phyloP scores from a whole-genome alignment of 2,113 vertebrate species.

The Penelope pileata region DNA sequence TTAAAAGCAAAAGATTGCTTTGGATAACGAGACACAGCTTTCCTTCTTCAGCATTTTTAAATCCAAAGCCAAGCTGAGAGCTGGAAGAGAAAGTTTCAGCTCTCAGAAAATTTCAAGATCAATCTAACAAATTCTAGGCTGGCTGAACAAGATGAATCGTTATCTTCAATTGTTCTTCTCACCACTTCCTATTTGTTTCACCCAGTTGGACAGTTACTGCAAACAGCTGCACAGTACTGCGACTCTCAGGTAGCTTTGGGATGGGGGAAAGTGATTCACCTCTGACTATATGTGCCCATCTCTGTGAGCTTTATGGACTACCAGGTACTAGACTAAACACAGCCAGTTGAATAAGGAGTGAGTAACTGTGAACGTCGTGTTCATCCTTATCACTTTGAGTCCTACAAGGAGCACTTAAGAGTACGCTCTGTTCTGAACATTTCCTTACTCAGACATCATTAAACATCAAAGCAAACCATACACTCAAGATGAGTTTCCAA shows the following conservation, averaged over 20 bases:
- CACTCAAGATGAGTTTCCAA: neutral
- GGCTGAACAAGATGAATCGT: neutral
- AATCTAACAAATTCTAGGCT: neutral
- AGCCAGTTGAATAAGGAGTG: neutral
- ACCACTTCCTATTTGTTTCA: neutral
- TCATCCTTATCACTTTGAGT: neutral
- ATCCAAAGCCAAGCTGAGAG: neutral
- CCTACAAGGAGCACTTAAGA: neutral
- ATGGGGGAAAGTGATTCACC: neutral
- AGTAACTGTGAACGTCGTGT: neutral
- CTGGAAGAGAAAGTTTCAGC: neutral
- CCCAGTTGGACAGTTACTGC: neutral
- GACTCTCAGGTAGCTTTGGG: neutral
- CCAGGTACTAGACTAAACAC: neutral
- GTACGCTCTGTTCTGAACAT: neutral
- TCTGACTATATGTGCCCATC: neutral
- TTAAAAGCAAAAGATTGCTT: neutral
- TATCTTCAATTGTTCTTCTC: neutral
- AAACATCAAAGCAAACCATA: neutral
- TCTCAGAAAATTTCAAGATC: neutral
- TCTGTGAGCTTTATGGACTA: neutral
- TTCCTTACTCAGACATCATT: neutral
- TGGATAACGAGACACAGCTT: neutral
- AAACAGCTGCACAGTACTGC: neutral
- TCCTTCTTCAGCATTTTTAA: neutral